These are phyloP conservation scores for Spheniscus mendiculus DNA, from an alignment of 2,113 vertebrate species.

Conservation along the genomic window DNA sequence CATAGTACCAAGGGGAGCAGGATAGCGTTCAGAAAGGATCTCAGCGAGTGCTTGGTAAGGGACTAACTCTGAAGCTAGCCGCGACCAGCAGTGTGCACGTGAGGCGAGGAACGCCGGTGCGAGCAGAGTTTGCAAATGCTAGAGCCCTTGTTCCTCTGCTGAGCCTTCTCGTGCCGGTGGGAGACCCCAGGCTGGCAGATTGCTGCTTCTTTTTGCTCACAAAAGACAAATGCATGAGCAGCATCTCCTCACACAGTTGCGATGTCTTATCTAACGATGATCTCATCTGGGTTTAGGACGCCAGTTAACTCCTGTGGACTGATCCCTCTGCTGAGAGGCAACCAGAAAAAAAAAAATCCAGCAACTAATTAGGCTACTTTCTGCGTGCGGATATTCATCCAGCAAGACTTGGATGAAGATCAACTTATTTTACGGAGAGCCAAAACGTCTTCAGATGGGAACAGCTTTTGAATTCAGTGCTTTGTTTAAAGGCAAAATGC, in stretches of 20 bases:
- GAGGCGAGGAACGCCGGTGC: rapidly evolving
- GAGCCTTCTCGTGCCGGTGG: neutral
- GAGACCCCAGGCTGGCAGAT: neutral
- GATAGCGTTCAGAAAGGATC: neutral
- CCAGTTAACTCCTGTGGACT: neutral
- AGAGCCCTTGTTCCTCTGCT: neutral
- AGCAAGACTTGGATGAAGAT: neutral
- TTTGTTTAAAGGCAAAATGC: neutral
- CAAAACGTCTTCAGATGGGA: neutral
- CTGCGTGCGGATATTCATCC: rapidly evolving
- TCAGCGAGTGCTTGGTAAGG: neutral
- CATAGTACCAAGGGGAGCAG: neutral
- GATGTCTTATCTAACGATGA: neutral
- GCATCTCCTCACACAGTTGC: neutral
- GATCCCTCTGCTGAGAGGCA: neutral
- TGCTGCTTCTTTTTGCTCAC: no score
- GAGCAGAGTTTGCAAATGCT: neutral
- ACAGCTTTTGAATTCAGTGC: neutral
- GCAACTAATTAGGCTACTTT: rapidly evolving
- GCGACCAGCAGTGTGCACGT: rapidly evolving
- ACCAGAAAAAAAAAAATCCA: neutral
- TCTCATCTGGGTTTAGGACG: neutral
- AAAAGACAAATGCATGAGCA: rapidly evolving
- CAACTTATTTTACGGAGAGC: neutral
- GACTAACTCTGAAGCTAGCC: neutral